Evolutionary conservation across 2,797 vertebrate genomes (phyloP).

Genomic region (Cuniculus paca): DNA sequence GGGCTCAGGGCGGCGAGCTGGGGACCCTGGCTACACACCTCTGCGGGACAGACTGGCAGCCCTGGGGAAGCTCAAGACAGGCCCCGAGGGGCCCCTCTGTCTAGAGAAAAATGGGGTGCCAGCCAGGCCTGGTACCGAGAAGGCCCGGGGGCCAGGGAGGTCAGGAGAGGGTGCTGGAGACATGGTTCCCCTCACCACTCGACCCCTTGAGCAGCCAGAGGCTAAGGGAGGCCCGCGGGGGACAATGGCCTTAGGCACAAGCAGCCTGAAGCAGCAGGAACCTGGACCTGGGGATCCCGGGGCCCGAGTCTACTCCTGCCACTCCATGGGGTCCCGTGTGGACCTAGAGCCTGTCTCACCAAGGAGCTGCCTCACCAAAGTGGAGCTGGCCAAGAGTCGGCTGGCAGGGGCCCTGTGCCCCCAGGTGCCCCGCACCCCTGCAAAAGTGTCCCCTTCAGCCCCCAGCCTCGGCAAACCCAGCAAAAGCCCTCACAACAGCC

Average conservation of each 20-base stretch:
- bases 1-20: conserved; percentile 86
- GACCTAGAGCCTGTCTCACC: conserved; percentile 88
- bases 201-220: conserved; percentile 81
- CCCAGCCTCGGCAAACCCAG: conserved; percentile 85
- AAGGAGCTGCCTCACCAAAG: conserved; percentile 89
- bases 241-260: conserved; percentile 79
- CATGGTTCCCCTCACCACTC: background rate
- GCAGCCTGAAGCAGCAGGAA: conserved; percentile 91
- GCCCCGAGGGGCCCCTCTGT: conserved; percentile 77
- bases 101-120: conserved; percentile 75
- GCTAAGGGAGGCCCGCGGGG: conserved; percentile 78
- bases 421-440: conserved; percentile 90
- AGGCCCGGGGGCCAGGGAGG: conserved; percentile 69
- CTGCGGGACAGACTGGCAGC: conserved; percentile 95
- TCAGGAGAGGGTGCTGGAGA: conserved; percentile 74
- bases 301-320: conserved; percentile 89
- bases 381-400: conserved; percentile 91
- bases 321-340: conserved; percentile 90
- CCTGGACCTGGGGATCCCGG: conserved; percentile 87
- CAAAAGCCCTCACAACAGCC: conserved; percentile 92
- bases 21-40: conserved; percentile 91
- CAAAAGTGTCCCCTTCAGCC: conserved; percentile 89
- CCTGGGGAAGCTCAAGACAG: conserved; percentile 93
- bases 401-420: conserved; percentile 88
- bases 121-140: conserved; percentile 82